Conservation (phyloP, 2,113 vertebrate species). For the Hyperoodon ampullatus region DNA sequence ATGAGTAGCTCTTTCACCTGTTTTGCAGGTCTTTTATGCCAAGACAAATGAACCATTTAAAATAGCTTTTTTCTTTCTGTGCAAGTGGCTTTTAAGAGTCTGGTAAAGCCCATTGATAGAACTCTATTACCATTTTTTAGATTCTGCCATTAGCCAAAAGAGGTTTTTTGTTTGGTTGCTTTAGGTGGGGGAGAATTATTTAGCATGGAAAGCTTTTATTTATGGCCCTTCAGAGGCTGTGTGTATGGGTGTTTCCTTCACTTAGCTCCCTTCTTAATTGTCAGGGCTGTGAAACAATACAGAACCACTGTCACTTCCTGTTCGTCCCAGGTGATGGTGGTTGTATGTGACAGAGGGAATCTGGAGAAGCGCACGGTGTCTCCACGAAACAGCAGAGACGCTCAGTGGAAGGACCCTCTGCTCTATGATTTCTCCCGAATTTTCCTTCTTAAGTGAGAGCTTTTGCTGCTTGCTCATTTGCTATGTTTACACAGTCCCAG, state of each 20-base stretch:
- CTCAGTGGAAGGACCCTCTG: not conserved
- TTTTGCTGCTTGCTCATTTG: not conserved
- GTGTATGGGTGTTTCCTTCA: not conserved
- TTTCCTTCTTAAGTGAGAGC: not conserved
- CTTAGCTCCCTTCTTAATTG: not conserved
- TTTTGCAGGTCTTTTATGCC: not conserved
- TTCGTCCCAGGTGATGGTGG: no score
- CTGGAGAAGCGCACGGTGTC: not conserved
- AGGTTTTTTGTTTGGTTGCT: not conserved
- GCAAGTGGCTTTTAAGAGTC: not conserved
- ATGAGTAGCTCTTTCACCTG: not conserved
- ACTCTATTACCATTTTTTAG: not conserved
- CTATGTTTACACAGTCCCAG: not conserved
- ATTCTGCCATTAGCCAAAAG: not conserved
- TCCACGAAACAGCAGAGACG: not conserved
- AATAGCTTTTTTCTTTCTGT: not conserved
- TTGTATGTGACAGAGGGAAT: no score
- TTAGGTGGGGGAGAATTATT: not conserved
- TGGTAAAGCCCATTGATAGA: not conserved
- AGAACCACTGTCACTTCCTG: not conserved
- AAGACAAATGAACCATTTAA: not conserved
- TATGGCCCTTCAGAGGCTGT: not conserved
- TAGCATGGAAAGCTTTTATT: not conserved
- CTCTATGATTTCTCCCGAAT: not conserved
- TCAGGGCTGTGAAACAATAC: not conserved